Conservation (phyloP, 2,113 vertebrate species). For the Corvus hawaiiensis region DNA sequence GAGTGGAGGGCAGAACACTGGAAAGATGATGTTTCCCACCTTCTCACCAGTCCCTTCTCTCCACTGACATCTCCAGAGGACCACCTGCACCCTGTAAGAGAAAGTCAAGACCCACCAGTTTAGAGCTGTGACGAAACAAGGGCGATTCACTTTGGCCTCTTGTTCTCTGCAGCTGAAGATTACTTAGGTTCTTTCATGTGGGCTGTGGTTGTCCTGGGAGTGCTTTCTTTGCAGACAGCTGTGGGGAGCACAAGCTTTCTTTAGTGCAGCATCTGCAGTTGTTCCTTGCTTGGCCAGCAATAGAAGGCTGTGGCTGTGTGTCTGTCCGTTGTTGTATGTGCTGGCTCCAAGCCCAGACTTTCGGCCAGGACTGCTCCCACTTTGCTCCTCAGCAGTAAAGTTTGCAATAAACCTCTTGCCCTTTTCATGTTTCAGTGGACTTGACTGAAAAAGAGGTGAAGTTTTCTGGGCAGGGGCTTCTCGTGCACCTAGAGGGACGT, state of each 20-base stretch:
- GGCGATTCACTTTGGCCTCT: not conserved
- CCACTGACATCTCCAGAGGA: not conserved
- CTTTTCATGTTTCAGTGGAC: not conserved
- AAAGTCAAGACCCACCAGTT: not conserved
- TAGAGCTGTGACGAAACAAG: not conserved
- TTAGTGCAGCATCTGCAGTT: constrained; percentile 13
- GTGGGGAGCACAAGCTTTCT: not conserved
- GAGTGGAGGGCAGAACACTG: not conserved
- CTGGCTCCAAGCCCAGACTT: not conserved
- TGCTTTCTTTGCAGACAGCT: not conserved
- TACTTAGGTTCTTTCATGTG: constrained; percentile 24
- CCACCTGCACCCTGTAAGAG: not conserved
- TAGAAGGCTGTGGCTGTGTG: not conserved
- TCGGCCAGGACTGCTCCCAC: not conserved
- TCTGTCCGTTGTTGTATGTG: fast-evolving
- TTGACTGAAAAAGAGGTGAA: not conserved
- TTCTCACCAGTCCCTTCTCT: not conserved
- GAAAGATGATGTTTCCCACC: not conserved
- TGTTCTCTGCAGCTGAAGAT: not conserved
- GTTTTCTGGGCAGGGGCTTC: not conserved
- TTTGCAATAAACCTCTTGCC: not conserved
- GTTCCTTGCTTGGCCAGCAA: not conserved
- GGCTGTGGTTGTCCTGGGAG: constrained; percentile 1
- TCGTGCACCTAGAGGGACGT: fast-evolving
- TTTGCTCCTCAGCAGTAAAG: not conserved